phyloP scores from a whole-genome alignment of 2,888 invertebrate species.

The Himalopsyche japonica region DNA sequence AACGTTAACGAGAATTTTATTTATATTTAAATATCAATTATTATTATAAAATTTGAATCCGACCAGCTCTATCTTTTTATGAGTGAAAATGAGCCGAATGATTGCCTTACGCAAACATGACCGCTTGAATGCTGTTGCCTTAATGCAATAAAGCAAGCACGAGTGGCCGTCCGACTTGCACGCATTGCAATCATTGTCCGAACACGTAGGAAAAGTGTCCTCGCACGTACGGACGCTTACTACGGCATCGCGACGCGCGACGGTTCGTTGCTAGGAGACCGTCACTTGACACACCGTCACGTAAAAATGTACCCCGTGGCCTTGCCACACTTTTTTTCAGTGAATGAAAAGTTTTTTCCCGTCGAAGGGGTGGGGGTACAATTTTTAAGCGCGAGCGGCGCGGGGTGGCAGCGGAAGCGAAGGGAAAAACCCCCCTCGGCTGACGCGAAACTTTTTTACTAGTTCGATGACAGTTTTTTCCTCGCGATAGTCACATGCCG shows the following conservation, averaged over 20 bases:
- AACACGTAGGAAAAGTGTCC: neutral
- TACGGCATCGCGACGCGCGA: constrained; percentile 40
- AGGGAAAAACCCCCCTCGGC: constrained; percentile 26
- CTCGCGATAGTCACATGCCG: constrained; percentile 26
- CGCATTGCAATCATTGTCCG: neutral
- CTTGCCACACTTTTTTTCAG: constrained; percentile 64
- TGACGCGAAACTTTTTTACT: constrained; percentile 25
- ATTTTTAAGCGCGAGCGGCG: constrained; percentile 53
- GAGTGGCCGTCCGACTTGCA: neutral
- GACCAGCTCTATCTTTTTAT: no score
- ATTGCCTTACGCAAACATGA: neutral
- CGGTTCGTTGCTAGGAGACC: constrained; percentile 57
- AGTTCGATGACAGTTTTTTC: constrained; percentile 35
- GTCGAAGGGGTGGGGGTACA: constrained; percentile 48
- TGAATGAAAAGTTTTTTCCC: constrained; percentile 65
- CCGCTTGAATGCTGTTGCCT: neutral
- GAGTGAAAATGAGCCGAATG: no score
- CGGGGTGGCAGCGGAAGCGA: constrained; percentile 7
- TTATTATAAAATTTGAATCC: no score
- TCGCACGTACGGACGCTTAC: constrained; percentile 6
- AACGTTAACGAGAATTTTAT: no score
- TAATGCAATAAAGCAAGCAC: neutral
- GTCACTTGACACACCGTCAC: constrained; percentile 59
- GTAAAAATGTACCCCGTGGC: constrained; percentile 47
- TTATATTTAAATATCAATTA: no score